Percentiles rank a stretch among this genome's conserved stretches.
phyloP scores from a whole-genome alignment of 2,888 invertebrate species.

The Pristionchus maxplancki region DNA sequence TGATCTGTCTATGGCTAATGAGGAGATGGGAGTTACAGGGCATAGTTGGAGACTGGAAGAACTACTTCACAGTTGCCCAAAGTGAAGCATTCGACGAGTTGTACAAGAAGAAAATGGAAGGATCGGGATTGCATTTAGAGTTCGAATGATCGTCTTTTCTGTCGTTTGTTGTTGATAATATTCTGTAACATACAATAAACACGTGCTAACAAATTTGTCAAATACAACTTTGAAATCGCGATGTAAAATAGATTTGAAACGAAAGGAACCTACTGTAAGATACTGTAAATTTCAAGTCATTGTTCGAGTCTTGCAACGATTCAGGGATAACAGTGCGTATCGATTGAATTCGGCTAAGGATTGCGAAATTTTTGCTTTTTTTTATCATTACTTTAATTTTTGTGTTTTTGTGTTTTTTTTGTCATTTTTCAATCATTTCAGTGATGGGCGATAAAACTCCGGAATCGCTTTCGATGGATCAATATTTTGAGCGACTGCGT shows the following conservation, averaged over 20 bases:
- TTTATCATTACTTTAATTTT: neutral
- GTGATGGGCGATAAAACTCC: constrained; percentile 47
- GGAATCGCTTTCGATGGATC: constrained; percentile 10
- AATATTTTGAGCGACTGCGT: constrained; percentile 25
- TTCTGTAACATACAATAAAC: constrained; percentile 33
- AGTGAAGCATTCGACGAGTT: constrained; percentile 84
- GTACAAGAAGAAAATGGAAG: constrained; percentile 68
- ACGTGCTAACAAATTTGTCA: neutral
- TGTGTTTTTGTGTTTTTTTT: neutral
- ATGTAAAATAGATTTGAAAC: no score
- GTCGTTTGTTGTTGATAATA: neutral
- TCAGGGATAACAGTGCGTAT: neutral
- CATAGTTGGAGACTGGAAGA: constrained; percentile 87
- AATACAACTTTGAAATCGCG: no score
- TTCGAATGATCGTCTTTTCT: constrained; percentile 52
- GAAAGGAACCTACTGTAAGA: neutral
- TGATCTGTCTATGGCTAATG: neutral
- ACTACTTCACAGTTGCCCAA: constrained; percentile 86
- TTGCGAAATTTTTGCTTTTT: neutral
- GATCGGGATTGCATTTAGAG: constrained; percentile 55
- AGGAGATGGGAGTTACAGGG: constrained; percentile 48
- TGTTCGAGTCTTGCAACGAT: neutral
- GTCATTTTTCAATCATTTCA: neutral
- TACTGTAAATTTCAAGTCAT: neutral
- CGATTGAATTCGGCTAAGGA: neutral